Evolutionary conservation across 2,797 vertebrate species (phyloP).

Genomic region (Apodemus agrarius): DNA sequence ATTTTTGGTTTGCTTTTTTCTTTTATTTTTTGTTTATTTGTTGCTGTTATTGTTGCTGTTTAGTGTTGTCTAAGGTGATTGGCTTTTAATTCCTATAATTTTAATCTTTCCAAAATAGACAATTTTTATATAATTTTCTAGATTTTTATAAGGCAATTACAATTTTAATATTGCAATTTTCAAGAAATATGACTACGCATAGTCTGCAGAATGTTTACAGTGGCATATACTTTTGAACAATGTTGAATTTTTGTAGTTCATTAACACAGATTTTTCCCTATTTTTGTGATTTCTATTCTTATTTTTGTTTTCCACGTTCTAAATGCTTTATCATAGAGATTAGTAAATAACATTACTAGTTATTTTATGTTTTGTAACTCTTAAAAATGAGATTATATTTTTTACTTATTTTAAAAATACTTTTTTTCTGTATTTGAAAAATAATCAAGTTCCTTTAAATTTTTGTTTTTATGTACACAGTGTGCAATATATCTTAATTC

Average conservation of each 20-base stretch:
- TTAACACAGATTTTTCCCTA: background rate
- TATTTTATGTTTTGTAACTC: background rate
- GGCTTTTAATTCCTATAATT: background rate
- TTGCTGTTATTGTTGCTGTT: background rate
- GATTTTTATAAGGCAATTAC: background rate
- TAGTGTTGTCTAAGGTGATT: background rate
- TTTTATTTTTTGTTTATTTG: background rate
- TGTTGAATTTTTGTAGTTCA: background rate
- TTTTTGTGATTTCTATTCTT: background rate
- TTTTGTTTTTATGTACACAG: background rate
- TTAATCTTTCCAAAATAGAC: no score
- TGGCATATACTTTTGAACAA: background rate
- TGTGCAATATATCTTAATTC: background rate
- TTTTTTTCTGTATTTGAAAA: background rate
- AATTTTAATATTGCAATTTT: background rate
- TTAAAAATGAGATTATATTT: background rate
- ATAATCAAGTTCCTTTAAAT: background rate
- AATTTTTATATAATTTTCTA: background rate
- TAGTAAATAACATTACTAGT: rapidly evolving
- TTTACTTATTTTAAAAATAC: background rate
- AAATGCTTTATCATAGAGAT: background rate
- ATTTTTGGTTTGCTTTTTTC: background rate
- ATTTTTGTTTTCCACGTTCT: background rate
- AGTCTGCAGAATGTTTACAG: background rate
- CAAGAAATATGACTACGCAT: background rate